Evolutionary conservation across 2,797 vertebrate genomes (phyloP).

Genomic region (Rhynchonycteris naso): DNA sequence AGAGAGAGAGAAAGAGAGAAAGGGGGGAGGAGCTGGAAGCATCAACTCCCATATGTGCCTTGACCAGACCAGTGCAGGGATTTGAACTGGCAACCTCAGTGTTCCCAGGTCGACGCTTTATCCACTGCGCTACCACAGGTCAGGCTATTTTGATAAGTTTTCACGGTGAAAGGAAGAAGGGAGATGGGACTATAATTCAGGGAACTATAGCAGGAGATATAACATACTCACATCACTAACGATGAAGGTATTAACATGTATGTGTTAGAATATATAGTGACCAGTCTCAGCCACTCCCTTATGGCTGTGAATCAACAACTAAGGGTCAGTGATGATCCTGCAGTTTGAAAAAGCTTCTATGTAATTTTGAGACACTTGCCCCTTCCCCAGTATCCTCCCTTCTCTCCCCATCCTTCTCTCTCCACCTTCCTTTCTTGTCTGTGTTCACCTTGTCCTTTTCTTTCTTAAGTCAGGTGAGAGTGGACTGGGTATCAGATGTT

Average conservation of each 20-base stretch:
- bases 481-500: neutral
- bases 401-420: neutral
- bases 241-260: too few species aligned
- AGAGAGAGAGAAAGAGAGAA: too few species aligned
- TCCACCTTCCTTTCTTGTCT: too few species aligned
- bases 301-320: neutral
- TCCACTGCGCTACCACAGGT: too few species aligned
- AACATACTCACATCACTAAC: neutral
- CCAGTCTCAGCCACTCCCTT: neutral
- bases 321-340: neutral
- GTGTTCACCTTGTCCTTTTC: neutral
- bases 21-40: too few species aligned
- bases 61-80: too few species aligned
- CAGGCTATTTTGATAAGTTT: neutral
- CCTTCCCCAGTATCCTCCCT: neutral
- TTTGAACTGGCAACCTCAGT: too few species aligned
- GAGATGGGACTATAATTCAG: neutral
- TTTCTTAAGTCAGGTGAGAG: neutral
- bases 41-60: too few species aligned
- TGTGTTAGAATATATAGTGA: neutral
- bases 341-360: too few species aligned
- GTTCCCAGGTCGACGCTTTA: too few species aligned
- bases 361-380: too few species aligned
- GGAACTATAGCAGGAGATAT: neutral
- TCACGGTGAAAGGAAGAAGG: neutral